These are phyloP conservation scores for Trichogramma dendrolimi DNA, from an alignment of 2,888 invertebrate genomes.

Conservation along the genomic window DNA sequence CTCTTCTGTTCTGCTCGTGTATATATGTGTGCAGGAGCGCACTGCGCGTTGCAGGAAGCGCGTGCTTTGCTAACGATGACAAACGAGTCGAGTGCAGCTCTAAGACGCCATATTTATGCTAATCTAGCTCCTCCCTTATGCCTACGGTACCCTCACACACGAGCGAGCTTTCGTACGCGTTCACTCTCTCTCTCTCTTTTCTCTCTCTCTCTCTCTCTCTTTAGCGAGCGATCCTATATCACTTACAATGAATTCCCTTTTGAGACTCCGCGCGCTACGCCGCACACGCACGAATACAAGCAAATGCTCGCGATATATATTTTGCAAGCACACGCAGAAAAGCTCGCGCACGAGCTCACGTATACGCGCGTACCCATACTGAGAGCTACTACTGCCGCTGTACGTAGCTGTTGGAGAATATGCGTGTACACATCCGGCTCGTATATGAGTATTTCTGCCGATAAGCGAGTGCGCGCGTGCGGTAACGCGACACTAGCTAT, in stretches of 20 bases:
- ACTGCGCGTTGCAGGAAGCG: constrained; percentile 50
- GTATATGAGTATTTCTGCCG: constrained; percentile 10
- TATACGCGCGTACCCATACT: too few species aligned
- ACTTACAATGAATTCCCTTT: too few species aligned
- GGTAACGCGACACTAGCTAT: too few species aligned
- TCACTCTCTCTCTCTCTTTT: constrained; percentile 3
- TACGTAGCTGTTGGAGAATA: too few species aligned
- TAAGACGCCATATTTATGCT: constrained; percentile 53
- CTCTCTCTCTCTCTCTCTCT: constrained; percentile 15
- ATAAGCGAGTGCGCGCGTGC: constrained; percentile 3
- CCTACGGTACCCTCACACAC: constrained; percentile 19
- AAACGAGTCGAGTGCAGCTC: constrained; percentile 45
- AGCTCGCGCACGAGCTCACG: too few species aligned
- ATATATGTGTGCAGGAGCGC: constrained; percentile 35
- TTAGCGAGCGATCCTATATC: background rate
- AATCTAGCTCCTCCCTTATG: constrained; percentile 39
- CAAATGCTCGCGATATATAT: too few species aligned
- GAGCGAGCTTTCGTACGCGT: background rate
- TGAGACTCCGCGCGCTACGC: too few species aligned
- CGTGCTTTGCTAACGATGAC: constrained; percentile 53
- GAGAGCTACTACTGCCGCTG: too few species aligned
- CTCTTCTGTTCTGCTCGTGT: too few species aligned
- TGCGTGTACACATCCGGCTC: too few species aligned
- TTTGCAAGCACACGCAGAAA: too few species aligned
- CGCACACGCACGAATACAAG: too few species aligned